Percentiles rank a stretch among this genome's conserved stretches.
Conservation (phyloP, 2,888 invertebrate species). For the Myathropa florea region DNA sequence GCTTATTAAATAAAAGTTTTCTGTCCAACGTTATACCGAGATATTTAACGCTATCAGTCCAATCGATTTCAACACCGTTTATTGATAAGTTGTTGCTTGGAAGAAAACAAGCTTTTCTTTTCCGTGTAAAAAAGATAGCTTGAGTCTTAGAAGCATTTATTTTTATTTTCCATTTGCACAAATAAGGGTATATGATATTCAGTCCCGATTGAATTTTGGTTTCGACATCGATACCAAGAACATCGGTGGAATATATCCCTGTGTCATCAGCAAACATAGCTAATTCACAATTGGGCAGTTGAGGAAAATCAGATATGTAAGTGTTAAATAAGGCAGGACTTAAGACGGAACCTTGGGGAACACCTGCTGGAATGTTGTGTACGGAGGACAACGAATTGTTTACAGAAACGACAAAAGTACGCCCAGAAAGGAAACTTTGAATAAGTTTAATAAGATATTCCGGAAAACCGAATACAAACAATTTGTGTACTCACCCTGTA, state of each 20-base stretch:
- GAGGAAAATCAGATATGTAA: not conserved
- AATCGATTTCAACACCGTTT: too few relatives aligned
- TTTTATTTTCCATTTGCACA: not conserved
- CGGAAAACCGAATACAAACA: not conserved
- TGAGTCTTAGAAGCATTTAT: not conserved
- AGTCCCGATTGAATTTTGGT: too few relatives aligned
- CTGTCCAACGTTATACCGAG: too few relatives aligned
- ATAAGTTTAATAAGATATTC: not conserved
- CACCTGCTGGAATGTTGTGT: not conserved
- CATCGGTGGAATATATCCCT: too few relatives aligned
- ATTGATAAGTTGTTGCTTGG: too few relatives aligned
- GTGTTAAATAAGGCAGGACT: not conserved
- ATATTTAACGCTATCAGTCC: too few relatives aligned
- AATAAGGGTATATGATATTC: too few relatives aligned
- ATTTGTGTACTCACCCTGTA: not conserved
- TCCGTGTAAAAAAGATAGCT: not conserved
- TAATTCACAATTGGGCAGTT: slow-evolving; percentile 19
- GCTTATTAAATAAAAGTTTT: not conserved
- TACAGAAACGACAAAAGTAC: not conserved
- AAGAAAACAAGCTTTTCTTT: not conserved
- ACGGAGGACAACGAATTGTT: not conserved
- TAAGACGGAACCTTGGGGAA: slow-evolving; percentile 11
- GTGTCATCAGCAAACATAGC: slow-evolving; percentile 17
- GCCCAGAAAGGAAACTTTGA: not conserved
- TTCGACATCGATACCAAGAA: too few relatives aligned